Evolutionary conservation across 1,140 invertebrate genomes (phyloP).

Genomic region (Drosophila saltans): DNA sequence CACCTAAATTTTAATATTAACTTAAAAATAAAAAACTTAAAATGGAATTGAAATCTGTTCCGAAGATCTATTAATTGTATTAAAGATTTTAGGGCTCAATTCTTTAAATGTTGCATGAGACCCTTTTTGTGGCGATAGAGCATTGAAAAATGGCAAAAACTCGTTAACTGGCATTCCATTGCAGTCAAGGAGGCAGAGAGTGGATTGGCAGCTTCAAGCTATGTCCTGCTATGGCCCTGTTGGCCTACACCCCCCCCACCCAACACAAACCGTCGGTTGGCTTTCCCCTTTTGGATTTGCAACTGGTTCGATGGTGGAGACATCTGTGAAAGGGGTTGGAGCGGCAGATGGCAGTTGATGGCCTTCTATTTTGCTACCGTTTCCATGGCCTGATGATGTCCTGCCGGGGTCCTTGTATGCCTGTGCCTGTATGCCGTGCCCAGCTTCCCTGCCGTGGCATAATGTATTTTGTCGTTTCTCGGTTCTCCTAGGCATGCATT

Average conservation of each 20-base stretch:
- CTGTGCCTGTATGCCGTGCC: background rate
- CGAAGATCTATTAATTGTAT: no score
- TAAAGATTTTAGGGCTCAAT: no score
- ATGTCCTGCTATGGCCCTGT: constrained; percentile 19
- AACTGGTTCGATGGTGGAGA: constrained; percentile 37
- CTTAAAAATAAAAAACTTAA: no score
- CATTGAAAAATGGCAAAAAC: constrained; percentile 59
- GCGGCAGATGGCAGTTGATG: constrained; percentile 34
- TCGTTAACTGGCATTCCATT: constrained; percentile 74
- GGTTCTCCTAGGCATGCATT: constrained; percentile 64
- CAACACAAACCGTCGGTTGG: no score
- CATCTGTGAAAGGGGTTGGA: background rate
- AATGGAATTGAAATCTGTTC: no score
- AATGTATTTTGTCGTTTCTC: constrained; percentile 70
- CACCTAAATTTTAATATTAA: no score
- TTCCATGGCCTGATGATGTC: constrained; percentile 46
- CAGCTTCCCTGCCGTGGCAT: constrained; percentile 35
- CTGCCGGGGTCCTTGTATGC: constrained; percentile 7
- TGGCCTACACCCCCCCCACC: no score
- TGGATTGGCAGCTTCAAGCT: constrained; percentile 42
- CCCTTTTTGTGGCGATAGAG: constrained; percentile 3
- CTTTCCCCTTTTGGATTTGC: constrained; percentile 54
- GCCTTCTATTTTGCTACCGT: constrained; percentile 68
- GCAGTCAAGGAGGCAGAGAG: constrained; percentile 11
- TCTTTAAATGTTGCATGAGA: constrained; percentile 12